phyloP scores from a whole-genome alignment of 2,797 vertebrate species.

The Premnoplex brunnescens region DNA sequence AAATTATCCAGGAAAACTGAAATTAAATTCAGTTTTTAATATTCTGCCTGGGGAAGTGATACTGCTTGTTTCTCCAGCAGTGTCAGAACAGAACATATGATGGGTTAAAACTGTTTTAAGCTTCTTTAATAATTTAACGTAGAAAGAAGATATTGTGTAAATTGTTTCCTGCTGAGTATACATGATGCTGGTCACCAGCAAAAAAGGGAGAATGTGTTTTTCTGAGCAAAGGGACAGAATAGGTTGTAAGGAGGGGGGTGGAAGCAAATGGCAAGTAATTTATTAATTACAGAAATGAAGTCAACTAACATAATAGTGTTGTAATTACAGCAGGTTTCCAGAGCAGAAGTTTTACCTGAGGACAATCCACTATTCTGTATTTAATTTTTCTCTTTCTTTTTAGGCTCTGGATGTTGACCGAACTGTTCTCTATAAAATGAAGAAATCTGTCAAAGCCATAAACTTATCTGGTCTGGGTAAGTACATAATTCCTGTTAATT shows the following conservation, averaged over 20 bases:
- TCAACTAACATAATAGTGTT: background rate
- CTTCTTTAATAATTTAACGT: background rate
- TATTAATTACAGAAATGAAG: background rate
- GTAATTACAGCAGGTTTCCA: background rate
- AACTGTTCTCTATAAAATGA: slow-evolving; percentile 98
- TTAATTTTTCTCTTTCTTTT: background rate
- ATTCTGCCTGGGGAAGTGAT: background rate
- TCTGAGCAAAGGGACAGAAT: background rate
- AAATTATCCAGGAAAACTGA: background rate
- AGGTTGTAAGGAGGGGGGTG: background rate
- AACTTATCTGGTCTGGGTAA: slow-evolving; percentile 95
- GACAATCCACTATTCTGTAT: background rate
- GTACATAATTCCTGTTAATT: slow-evolving; percentile 53
- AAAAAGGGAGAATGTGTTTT: background rate
- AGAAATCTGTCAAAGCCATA: slow-evolving; percentile 98
- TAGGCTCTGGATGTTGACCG: slow-evolving; percentile 97
- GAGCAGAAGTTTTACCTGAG: background rate
- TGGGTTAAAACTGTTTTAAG: background rate
- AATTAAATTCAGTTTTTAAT: slow-evolving; percentile 28
- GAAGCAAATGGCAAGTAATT: background rate
- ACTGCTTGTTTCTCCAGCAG: background rate
- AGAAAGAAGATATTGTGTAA: background rate
- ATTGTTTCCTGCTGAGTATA: background rate
- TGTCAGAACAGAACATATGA: background rate
- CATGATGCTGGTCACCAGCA: background rate